Evolutionary conservation across 2,797 vertebrate genomes (phyloP), one percentile per base, ranked within the genome.

Genomic region (Pristis pectinata): DNA sequence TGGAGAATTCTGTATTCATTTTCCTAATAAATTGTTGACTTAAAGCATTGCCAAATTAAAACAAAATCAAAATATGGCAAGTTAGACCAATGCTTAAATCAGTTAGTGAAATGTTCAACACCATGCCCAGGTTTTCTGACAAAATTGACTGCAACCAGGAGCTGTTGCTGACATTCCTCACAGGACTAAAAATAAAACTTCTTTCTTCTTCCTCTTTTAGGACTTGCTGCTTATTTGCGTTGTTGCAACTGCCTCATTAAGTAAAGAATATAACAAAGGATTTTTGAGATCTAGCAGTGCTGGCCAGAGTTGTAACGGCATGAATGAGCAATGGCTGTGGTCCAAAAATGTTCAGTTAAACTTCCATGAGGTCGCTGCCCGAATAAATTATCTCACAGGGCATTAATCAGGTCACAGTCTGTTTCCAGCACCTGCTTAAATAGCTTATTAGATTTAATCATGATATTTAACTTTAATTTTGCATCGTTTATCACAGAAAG

Each of bases 401-500:
- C 70, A 53, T 94, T 94, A 76, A 94, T 94, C 92, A 49, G 92
- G 92, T 94, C 70, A 76, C 67, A 94, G 64, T 76, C 92, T 76
- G 92, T 72, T 94, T 94, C 72, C 67, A 53, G 6, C 64, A 74
- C 70, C 70, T 76, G 30, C 64, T 94, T 74, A 76, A 76, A 94
- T 56, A 44, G 92, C 70, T 76, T 72, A 94, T 94, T 94, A 74
- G 41, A 94, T 94, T 94, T 53, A 91, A 94, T 94, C 27, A 74
- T 49, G 67, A 76, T 49, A 94, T 94, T 94, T 94, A 94, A 56
- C 92, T 74, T 94, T 74, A 94, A 94, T 94, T 94, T 95, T 93
- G 95, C 70, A 94, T 95, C 95, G 19, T 94, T 76, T 44, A 95
- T 95, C 94, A 95, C 91, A 95, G 87, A 96, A 96, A 97, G 95